A percentile compares a stretch with the other conserved stretches of the same genome.
Evolutionary conservation across 2,888 invertebrate species (phyloP).

Genomic region (Parnassius apollo): DNA sequence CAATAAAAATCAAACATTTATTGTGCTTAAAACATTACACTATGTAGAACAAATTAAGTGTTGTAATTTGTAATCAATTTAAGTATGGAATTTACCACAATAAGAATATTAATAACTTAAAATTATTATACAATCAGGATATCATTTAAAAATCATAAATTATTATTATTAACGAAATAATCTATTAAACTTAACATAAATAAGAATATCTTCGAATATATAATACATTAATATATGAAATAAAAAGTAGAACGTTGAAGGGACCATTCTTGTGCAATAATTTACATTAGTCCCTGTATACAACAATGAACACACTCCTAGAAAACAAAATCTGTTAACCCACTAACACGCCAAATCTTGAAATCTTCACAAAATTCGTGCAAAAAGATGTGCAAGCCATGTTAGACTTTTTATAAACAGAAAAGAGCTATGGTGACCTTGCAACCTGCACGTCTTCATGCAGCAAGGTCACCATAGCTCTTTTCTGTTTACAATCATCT

Average conservation of each 20-base stretch:
- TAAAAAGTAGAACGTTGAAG: background rate
- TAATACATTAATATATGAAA: background rate
- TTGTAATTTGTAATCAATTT: too few relatives aligned
- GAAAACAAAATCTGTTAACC: too few relatives aligned
- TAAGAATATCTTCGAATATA: background rate
- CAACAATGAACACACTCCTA: too few relatives aligned
- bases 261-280: too few relatives aligned
- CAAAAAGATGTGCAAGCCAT: too few relatives aligned
- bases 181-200: background rate
- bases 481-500: constrained; percentile 50
- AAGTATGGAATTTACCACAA: too few relatives aligned
- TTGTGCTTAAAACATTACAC: too few relatives aligned
- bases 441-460: constrained; percentile 53
- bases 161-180: background rate
- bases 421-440: too few relatives aligned
- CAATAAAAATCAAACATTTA: too few relatives aligned
- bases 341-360: too few relatives aligned
- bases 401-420: constrained; percentile 24
- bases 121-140: background rate
- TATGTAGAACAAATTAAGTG: too few relatives aligned
- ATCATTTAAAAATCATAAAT: background rate
- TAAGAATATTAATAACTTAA: background rate
- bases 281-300: too few relatives aligned
- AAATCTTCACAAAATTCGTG: background rate
- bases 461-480: constrained; percentile 47